Percentiles rank a stretch among this genome's conserved stretches.
Conservation (phyloP, 53 echinoderm and acorn worm species). For the Temnopleurus reevesii region DNA sequence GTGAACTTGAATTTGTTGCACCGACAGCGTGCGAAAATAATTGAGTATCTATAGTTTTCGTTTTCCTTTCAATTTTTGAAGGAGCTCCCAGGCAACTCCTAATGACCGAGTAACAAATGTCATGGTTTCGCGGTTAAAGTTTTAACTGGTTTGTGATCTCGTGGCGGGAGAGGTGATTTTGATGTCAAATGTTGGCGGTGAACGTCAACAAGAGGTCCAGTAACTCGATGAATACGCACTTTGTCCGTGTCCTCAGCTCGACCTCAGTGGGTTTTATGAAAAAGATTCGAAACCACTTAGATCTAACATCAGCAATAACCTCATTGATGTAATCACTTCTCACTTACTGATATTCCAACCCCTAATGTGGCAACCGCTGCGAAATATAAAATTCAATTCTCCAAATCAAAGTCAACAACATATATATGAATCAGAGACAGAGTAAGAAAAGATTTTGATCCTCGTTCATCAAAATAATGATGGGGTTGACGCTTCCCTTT, state of each 20-base stretch:
- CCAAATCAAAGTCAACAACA: too few species aligned
- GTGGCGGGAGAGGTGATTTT: constrained; percentile 15
- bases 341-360: neutral
- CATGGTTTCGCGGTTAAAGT: constrained; percentile 9
- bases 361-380: neutral
- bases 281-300: neutral
- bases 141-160: constrained; percentile 18
- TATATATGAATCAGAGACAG: too few species aligned
- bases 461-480: neutral
- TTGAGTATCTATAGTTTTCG: neutral
- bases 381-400: too few species aligned
- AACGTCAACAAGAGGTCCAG: neutral
- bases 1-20: neutral
- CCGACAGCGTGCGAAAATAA: neutral
- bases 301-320: neutral
- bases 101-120: neutral
- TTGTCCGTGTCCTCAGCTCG: constrained; percentile 6
- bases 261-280: neutral
- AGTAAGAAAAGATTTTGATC: neutral
- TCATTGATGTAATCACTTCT: neutral
- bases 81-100: neutral
- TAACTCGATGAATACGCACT: neutral
- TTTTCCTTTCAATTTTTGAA: neutral
- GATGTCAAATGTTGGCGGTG: constrained; percentile 1
- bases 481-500: neutral